Conservation (phyloP, 1,140 invertebrate species). For the Lordiphosa collinella region DNA sequence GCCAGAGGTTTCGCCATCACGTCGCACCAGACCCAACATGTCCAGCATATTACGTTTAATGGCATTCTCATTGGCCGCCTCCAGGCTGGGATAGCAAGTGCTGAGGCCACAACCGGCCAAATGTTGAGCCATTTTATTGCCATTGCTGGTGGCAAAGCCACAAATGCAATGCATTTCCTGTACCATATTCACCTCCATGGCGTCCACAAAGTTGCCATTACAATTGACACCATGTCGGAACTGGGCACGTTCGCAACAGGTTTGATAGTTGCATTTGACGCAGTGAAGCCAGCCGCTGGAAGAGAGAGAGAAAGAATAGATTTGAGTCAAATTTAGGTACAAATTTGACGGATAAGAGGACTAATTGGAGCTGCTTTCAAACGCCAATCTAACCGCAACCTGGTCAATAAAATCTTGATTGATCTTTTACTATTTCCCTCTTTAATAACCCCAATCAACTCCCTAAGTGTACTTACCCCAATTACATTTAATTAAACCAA, state of each 20-base stretch:
- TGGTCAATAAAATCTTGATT: too few relatives aligned
- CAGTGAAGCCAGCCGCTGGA: conserved; percentile 86
- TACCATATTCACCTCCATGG: conserved; percentile 81
- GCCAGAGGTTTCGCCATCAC: conserved; percentile 64
- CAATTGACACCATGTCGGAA: conserved; percentile 85
- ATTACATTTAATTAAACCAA: background rate
- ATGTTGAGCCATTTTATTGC: conserved; percentile 85
- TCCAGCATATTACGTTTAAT: conserved; percentile 82
- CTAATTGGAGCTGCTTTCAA: too few relatives aligned
- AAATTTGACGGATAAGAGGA: too few relatives aligned
- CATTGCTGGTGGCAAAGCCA: conserved; percentile 85
- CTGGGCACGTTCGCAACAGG: conserved; percentile 88
- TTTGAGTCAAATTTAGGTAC: too few relatives aligned
- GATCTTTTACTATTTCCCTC: background rate
- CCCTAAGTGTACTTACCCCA: background rate
- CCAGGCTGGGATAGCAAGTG: conserved; percentile 83
- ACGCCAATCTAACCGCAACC: too few relatives aligned
- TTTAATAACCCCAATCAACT: background rate
- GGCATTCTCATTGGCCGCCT: conserved; percentile 82
- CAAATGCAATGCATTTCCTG: conserved; percentile 87
- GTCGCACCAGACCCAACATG: conserved; percentile 81
- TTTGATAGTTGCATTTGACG: conserved; percentile 87
- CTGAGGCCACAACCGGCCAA: conserved; percentile 83
- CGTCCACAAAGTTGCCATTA: conserved; percentile 80
- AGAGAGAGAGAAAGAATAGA: background rate